Evolutionary conservation across 2,797 vertebrate genomes (phyloP).

Genomic region (Petrocephalus sullivani): DNA sequence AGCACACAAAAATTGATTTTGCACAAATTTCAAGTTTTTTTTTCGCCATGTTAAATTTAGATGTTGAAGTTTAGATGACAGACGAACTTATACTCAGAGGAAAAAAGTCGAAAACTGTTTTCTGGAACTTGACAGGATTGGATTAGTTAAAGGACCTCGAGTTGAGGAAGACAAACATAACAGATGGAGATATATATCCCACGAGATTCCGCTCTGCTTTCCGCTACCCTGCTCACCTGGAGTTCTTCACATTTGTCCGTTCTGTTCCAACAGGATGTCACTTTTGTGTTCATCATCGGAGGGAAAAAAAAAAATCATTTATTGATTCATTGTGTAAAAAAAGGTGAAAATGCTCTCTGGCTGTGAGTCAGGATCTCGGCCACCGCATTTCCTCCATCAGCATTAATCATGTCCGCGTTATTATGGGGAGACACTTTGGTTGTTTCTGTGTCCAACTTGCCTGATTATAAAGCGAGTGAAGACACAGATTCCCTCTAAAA

Average conservation of each 20-base stretch:
- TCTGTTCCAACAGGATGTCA: background rate
- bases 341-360: background rate
- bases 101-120: background rate
- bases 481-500: background rate
- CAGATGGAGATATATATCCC: background rate
- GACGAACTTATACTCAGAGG: background rate
- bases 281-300: constrained; percentile 4
- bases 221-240: background rate
- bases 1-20: too few species aligned
- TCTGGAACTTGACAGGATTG: background rate
- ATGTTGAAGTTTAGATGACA: background rate
- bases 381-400: background rate
- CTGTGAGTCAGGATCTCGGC: background rate
- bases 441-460: too few species aligned
- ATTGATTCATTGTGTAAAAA: constrained; percentile 8
- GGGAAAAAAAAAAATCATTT: background rate
- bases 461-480: background rate
- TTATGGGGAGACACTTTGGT: background rate
- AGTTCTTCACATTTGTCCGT: background rate
- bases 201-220: background rate
- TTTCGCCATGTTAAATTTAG: too few species aligned
- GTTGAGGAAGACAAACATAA: background rate
- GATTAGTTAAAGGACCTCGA: background rate
- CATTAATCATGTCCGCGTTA: background rate
- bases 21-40: too few species aligned